A percentile compares a stretch with the other conserved stretches of the same genome.
phyloP scores from a whole-genome alignment of 2,888 invertebrate species.

The Polyommatus iphigenia region DNA sequence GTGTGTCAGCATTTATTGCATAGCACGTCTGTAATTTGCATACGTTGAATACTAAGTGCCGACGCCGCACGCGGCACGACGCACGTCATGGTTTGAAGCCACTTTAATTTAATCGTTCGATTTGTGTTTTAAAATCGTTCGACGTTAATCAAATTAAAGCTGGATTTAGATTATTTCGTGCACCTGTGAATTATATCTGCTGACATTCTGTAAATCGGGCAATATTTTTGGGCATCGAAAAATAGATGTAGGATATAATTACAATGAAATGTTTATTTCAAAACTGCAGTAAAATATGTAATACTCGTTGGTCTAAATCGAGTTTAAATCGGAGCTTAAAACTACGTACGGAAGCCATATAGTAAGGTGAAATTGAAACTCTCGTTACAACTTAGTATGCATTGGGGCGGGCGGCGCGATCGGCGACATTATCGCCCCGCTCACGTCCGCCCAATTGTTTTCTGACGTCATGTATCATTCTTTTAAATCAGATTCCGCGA shows the following conservation, averaged over 20 bases:
- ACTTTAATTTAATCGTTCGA: slow-evolving; percentile 77
- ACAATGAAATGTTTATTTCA: neutral
- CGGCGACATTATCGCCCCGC: slow-evolving; percentile 62
- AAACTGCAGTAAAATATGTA: neutral
- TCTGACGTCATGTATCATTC: slow-evolving; percentile 79
- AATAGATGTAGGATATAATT: neutral
- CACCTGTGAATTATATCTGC: neutral
- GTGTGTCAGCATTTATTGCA: slow-evolving; percentile 79
- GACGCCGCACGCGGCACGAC: slow-evolving; percentile 35
- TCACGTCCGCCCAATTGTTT: slow-evolving; percentile 78
- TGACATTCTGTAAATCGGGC: neutral
- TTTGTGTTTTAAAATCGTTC: slow-evolving; percentile 63
- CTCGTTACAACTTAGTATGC: slow-evolving; percentile 76
- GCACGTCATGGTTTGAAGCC: slow-evolving; percentile 68
- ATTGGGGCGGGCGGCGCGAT: slow-evolving; percentile 70
- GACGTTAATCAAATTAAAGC: slow-evolving; percentile 20
- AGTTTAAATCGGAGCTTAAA: slow-evolving; percentile 3
- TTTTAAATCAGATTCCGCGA: slow-evolving; percentile 73
- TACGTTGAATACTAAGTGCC: slow-evolving; percentile 78
- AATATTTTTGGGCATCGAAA: neutral
- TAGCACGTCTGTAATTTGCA: slow-evolving; percentile 79
- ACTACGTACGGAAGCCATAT: slow-evolving; percentile 47
- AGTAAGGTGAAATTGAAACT: slow-evolving; percentile 67
- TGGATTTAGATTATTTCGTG: neutral
- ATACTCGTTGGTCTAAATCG: neutral